These are phyloP conservation scores for Cantharis nigra DNA, from an alignment of 2,888 invertebrate genomes.

Conservation along the genomic window DNA sequence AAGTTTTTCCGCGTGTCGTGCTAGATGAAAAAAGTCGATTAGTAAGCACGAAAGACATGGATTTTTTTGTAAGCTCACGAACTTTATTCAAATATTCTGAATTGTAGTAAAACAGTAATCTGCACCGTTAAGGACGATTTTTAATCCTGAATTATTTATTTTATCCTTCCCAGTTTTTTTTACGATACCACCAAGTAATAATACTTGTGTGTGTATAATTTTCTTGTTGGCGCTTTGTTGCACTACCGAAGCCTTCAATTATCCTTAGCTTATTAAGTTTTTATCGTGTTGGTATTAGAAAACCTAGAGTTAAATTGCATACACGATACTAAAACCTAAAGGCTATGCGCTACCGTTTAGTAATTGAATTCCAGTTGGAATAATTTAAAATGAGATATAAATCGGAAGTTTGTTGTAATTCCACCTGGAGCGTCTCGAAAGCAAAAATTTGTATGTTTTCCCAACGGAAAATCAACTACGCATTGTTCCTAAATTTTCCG, in stretches of 20 bases:
- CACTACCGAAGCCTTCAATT: conserved; percentile 17
- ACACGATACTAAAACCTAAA: conserved; percentile 10
- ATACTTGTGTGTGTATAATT: not conserved
- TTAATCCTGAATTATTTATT: conserved; percentile 14
- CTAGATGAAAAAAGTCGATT: conserved; percentile 15
- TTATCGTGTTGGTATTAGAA: conserved; percentile 24
- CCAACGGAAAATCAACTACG: not conserved
- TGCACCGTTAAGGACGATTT: not conserved
- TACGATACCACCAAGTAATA: not conserved
- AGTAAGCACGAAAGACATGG: conserved; percentile 14
- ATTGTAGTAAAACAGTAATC: conserved; percentile 11
- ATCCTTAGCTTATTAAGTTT: conserved; percentile 27
- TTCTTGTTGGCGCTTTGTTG: not conserved
- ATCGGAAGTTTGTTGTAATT: not conserved
- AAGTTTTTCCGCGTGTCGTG: conserved; percentile 1
- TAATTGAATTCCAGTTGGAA: conserved; percentile 23
- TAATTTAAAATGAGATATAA: conserved; percentile 3
- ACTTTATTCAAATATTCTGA: conserved; percentile 16
- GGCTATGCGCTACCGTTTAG: conserved; percentile 18
- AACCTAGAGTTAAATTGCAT: conserved; percentile 25
- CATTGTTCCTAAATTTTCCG: not conserved
- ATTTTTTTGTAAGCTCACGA: conserved; percentile 15
- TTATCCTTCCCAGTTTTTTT: conserved; percentile 4
- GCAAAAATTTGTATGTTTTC: not conserved
- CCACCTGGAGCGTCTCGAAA: not conserved